Conservation (phyloP, 2,888 invertebrate genomes). For the Himalopsyche japonica region DNA sequence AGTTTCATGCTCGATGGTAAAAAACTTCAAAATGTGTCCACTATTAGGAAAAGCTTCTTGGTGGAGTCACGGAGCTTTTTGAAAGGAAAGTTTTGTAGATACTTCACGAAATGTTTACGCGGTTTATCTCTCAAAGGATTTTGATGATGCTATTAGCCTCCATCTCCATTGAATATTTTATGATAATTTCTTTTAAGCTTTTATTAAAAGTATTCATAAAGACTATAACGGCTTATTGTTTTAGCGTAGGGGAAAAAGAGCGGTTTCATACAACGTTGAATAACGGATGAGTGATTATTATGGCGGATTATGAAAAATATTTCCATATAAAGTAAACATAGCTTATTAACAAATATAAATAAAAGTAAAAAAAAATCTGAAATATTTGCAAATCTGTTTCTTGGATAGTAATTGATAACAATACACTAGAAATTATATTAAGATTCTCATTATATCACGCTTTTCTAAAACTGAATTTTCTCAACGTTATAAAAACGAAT, state of each 20-base stretch:
- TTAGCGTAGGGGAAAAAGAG: not conserved
- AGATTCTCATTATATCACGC: too few species aligned
- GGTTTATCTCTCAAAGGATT: conserved; percentile 1
- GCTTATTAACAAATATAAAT: too few species aligned
- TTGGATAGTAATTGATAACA: too few species aligned
- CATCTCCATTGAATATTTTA: not conserved
- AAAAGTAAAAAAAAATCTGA: too few species aligned
- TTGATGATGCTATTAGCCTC: not conserved
- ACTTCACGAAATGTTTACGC: not conserved
- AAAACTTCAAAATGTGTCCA: not conserved
- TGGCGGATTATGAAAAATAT: too few species aligned
- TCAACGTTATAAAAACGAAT: too few species aligned
- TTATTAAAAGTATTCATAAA: conserved; percentile 1
- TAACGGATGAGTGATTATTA: too few species aligned
- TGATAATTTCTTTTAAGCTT: not conserved
- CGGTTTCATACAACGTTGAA: too few species aligned
- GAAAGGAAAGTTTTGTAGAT: not conserved
- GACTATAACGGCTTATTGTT: not conserved
- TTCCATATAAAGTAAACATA: too few species aligned
- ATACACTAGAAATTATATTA: too few species aligned
- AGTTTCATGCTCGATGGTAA: not conserved
- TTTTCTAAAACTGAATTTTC: too few species aligned
- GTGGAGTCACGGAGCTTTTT: not conserved
- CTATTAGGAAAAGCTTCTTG: not conserved
- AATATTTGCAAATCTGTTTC: too few species aligned